Conservation (phyloP, 2,797 vertebrate genomes). For the Dromococcyx pavoninus region DNA sequence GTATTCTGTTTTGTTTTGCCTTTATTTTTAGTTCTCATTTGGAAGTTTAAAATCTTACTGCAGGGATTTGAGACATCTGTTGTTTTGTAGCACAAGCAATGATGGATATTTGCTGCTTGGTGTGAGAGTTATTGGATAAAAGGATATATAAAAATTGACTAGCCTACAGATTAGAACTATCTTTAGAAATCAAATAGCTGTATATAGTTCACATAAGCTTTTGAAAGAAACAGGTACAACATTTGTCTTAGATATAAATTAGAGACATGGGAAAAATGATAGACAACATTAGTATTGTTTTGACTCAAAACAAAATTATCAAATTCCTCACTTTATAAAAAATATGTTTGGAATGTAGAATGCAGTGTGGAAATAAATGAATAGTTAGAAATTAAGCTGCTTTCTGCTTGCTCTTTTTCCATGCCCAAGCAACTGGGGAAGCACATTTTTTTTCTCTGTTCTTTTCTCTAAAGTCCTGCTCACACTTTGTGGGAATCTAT, state of each 20-base stretch:
- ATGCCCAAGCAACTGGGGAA: not conserved
- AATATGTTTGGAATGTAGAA: not conserved
- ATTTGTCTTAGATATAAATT: not conserved
- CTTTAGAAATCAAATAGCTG: not conserved
- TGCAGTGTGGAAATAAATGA: not conserved
- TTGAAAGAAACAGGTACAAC: not conserved
- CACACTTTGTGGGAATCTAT: not conserved
- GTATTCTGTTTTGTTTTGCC: not conserved
- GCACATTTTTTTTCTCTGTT: not conserved
- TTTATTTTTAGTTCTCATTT: constrained; percentile 45
- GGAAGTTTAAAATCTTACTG: not conserved
- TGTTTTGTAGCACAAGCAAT: constrained; percentile 9
- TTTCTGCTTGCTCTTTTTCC: not conserved
- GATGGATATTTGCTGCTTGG: not conserved
- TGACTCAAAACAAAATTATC: not conserved
- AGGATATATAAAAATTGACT: not conserved
- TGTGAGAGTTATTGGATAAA: not conserved
- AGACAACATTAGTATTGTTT: not conserved
- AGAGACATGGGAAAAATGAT: not conserved
- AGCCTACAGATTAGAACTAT: not conserved
- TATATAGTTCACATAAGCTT: not conserved
- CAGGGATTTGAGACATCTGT: constrained; percentile 42
- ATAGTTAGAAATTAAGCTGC: not conserved
- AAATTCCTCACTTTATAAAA: not conserved
- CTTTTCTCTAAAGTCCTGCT: not conserved